A percentile compares a stretch with the other conserved stretches of the same genome.
phyloP scores from a whole-genome alignment of 2,797 vertebrate species.

The Cuniculus paca region DNA sequence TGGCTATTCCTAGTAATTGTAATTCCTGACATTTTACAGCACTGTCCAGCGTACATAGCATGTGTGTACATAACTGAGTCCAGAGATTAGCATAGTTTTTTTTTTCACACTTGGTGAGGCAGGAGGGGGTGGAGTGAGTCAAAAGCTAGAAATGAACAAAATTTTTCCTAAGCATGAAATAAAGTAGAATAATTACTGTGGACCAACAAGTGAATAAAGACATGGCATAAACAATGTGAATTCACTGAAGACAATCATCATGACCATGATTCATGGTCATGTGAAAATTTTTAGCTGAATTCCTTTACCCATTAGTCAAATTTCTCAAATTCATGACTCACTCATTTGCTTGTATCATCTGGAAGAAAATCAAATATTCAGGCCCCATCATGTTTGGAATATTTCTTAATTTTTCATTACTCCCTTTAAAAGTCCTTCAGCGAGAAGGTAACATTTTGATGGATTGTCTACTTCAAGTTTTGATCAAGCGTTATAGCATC shows the following conservation, averaged over 20 bases:
- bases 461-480: conserved; percentile 39
- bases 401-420: conserved; percentile 69
- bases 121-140: not conserved
- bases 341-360: conserved; percentile 18
- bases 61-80: not conserved
- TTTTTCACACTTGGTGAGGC: not conserved
- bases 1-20: not conserved
- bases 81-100: not conserved
- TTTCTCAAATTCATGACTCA: conserved; percentile 64
- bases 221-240: not conserved
- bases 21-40: not conserved
- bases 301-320: conserved; percentile 44
- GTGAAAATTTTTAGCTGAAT: conserved; percentile 49
- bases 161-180: conserved; percentile 22
- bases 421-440: conserved; percentile 48
- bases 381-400: conserved; percentile 43
- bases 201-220: not conserved
- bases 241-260: not conserved
- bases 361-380: conserved; percentile 71
- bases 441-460: conserved; percentile 64
- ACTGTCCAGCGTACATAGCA: not conserved
- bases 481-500: not conserved
- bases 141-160: conserved; percentile 16
- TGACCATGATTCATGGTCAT: not conserved
- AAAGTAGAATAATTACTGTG: conserved; percentile 13